phyloP scores from a whole-genome alignment of 2,888 invertebrate species.

The Pachymerium ferrugineum region DNA sequence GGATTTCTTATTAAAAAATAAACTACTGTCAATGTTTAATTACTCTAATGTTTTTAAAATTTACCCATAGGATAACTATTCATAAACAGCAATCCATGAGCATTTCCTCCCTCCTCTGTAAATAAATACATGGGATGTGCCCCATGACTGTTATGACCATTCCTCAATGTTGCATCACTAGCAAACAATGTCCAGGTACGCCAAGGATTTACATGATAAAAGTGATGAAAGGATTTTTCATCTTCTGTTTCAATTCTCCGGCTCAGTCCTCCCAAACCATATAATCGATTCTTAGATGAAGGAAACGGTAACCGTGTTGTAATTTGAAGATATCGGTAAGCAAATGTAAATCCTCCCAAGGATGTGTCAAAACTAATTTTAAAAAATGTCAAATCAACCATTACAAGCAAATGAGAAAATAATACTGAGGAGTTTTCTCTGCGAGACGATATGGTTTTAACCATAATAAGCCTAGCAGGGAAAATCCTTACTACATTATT shows the following conservation, averaged over 20 bases:
- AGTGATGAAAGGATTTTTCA: not conserved
- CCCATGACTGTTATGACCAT: constrained; percentile 29
- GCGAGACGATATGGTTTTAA: too few relatives aligned
- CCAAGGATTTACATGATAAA: not conserved
- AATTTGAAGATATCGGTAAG: not conserved
- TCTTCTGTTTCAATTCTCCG: not conserved
- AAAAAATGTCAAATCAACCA: not conserved
- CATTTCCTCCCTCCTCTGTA: constrained; percentile 32
- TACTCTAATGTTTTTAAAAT: not conserved
- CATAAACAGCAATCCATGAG: constrained; percentile 34
- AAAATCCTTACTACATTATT: not conserved
- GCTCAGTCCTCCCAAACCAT: not conserved
- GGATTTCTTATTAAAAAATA: constrained; percentile 54
- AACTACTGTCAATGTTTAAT: not conserved
- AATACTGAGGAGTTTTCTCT: too few relatives aligned
- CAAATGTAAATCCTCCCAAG: not conserved
- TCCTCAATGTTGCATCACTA: not conserved
- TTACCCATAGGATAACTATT: constrained; percentile 34
- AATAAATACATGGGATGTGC: constrained; percentile 36
- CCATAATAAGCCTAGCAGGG: too few relatives aligned
- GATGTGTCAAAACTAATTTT: not conserved
- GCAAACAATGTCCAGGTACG: constrained; percentile 11
- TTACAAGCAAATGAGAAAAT: not conserved
- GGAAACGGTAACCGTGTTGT: not conserved
- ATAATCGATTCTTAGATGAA: not conserved